Base-by-base conservation (phyloP, 2,888 invertebrate genomes). In the Lysandra bellargus region DNA sequence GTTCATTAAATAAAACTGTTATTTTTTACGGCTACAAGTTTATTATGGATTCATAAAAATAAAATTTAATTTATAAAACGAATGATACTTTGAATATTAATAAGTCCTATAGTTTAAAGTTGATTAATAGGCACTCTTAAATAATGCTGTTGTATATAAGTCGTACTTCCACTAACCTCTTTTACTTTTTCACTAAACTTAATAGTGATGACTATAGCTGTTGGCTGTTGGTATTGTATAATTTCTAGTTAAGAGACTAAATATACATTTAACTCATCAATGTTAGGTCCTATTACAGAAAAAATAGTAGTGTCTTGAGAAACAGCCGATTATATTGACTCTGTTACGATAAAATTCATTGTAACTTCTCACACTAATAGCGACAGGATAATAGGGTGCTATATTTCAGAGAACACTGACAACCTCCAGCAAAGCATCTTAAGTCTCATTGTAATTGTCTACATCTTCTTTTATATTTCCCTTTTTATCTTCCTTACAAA, bases 331-430 rank as follows among this genome's bases (percentile, higher is more conserved):
- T 23, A 69, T 72, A 49, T 80, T 72, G 37, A 78, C 76, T 79
- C 78, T 80, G 80, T 69, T 80, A 57, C 78, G 69, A 80, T 69
- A 53, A 9, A 17, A 33, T 80, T 83, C 86, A 89, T 87, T 87
- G 88, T 82, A 81, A 91, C 91, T 91, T 87, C 87, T 88, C 91
- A 91, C 87, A 92, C 90, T 92, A 93, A 91, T 89, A 93, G 92
- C 93, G 91, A 93, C 84, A 93, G 92, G 89, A 93, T 88, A 92
- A 87, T 88, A 91, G 91, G 92, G 92, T 93, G 91, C 92, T 92
- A 90, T 92, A 90, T 85, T 88, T 86, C 90, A 90, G 87, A 91
- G 87, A 90, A 92, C 91, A 91, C 87, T 86, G 86, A 87, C 85
- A 83, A 83, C 81, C 83, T 82, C 61, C 74, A 81, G 85, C 85